phyloP scores from a whole-genome alignment of 2,888 invertebrate species.

The Lasioglossum malachurum region DNA sequence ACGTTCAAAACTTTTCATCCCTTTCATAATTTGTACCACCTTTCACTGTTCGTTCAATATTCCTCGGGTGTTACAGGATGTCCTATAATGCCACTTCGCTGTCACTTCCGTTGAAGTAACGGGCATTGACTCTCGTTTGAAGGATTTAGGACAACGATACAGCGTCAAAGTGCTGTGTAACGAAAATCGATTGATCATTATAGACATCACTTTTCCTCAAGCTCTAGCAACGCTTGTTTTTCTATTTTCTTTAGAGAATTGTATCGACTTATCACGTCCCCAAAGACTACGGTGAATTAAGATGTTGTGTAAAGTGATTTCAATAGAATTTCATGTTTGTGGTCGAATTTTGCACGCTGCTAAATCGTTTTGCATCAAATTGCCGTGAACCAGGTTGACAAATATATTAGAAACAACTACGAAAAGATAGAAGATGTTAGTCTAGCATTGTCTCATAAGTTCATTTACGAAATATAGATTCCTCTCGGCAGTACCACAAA shows the following conservation, averaged over 20 bases:
- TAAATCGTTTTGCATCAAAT: neutral
- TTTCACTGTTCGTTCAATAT: slow-evolving; percentile 27
- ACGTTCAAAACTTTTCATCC: neutral
- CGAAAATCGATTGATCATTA: slow-evolving; percentile 52
- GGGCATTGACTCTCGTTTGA: slow-evolving; percentile 41
- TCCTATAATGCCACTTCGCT: slow-evolving; percentile 39
- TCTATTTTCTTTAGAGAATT: neutral
- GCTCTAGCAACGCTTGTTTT: neutral
- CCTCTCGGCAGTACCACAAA: too few relatives aligned
- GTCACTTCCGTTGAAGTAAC: slow-evolving; percentile 43
- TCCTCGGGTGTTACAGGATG: slow-evolving; percentile 11
- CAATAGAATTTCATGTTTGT: neutral
- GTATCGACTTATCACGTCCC: slow-evolving; percentile 9
- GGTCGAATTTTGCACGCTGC: neutral
- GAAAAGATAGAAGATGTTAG: neutral
- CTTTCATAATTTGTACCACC: slow-evolving; percentile 7
- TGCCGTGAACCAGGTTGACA: too few relatives aligned
- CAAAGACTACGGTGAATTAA: neutral
- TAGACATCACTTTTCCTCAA: neutral
- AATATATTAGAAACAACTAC: too few relatives aligned
- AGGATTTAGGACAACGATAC: slow-evolving; percentile 39
- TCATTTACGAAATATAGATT: too few relatives aligned
- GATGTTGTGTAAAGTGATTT: neutral
- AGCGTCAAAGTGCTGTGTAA: slow-evolving; percentile 29
- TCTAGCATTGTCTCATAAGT: neutral